Evolutionary conservation across 1,140 invertebrate genomes (phyloP), one percentile per base, ranked within the genome.

Genomic region (Zaprionus kolodkinae): DNA sequence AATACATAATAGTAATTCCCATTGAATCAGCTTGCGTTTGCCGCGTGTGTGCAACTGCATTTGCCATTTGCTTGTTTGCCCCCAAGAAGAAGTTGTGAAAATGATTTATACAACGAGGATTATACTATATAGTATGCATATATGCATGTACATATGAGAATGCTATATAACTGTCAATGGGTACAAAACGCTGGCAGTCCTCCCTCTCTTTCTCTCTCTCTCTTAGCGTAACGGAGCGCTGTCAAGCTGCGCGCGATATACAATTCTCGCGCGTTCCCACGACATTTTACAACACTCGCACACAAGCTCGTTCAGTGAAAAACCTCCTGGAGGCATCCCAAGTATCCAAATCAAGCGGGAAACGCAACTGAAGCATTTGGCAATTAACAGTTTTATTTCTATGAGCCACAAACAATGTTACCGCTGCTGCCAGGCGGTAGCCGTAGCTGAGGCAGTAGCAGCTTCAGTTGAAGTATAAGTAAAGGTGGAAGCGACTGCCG

Each of bases 351-450:
- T 87, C 80, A 88, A 83, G 45, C 77, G 78, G 78, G 43, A 88
- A 83, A 79, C 72, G 61, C 77, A 83, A 87, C 76, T 88, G 84
- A 87, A 87, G 38, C 88, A 81, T 82, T 83, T 86, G 87, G 83
- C 87, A 87, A 90, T 91, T 90, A 90, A 90, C 83, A 87, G 80
- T 90, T 90, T 90, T 90, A 90, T 82, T 90, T 90, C 87, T 87
- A 91, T 91, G 87, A 91, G 77, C 67, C 69, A 81, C 86, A 80
- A 82, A 90, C 87, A 90, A 73, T 90, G 86, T 90, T 91, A 83
- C 67, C 82, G 71, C 67, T 2, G 21, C 13, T 40, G 38, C 38
- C 27, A 30, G 13, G 38, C 13, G n/a, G 38, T 40, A n/a, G 38
- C n/a, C n/a, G n/a, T n/a, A n/a, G n/a, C n/a, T n/a, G n/a, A n/a